These are phyloP conservation scores for Epicauta chinensis DNA, from an alignment of 1,140 invertebrate genomes.

Conservation along the genomic window DNA sequence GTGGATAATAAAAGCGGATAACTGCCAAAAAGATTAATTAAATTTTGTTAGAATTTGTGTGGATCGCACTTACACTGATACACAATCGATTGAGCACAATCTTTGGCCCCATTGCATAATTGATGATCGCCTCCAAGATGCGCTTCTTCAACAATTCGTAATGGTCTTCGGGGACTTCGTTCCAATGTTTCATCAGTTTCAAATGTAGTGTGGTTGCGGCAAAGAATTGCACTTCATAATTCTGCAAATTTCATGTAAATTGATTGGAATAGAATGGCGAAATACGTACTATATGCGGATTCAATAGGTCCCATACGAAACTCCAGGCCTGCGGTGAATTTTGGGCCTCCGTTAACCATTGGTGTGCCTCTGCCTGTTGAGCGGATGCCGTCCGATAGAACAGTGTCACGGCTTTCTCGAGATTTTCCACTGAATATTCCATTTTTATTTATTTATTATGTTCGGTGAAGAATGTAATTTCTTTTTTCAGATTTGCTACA, in stretches of 20 bases:
- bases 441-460: constrained; percentile 16
- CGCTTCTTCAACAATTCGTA: constrained; percentile 67
- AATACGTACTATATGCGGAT: constrained; percentile 63
- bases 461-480: no score
- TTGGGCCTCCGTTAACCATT: constrained; percentile 76
- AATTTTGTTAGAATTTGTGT: constrained; percentile 5
- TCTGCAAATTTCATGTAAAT: no score
- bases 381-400: constrained; percentile 49
- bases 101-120: constrained; percentile 70
- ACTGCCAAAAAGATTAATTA: constrained; percentile 49
- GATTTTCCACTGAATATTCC: constrained; percentile 40
- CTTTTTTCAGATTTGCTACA: constrained; percentile 2
- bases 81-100: constrained; percentile 79
- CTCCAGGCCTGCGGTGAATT: constrained; percentile 79
- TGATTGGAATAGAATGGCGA: no score
- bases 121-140: constrained; percentile 67
- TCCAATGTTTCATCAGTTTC: constrained; percentile 81
- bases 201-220: constrained; percentile 81
- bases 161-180: constrained; percentile 72
- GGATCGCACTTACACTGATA: constrained; percentile 63
- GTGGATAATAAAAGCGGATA: constrained; percentile 62
- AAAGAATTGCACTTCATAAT: constrained; percentile 85
- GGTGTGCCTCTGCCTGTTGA: constrained; percentile 68
- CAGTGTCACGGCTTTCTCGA: constrained; percentile 48
- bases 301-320: constrained; percentile 81